Percentiles rank a stretch among this genome's conserved stretches.
Evolutionary conservation across 2,797 vertebrate species (phyloP).

Genomic region (Hydrocynus forskahlii): DNA sequence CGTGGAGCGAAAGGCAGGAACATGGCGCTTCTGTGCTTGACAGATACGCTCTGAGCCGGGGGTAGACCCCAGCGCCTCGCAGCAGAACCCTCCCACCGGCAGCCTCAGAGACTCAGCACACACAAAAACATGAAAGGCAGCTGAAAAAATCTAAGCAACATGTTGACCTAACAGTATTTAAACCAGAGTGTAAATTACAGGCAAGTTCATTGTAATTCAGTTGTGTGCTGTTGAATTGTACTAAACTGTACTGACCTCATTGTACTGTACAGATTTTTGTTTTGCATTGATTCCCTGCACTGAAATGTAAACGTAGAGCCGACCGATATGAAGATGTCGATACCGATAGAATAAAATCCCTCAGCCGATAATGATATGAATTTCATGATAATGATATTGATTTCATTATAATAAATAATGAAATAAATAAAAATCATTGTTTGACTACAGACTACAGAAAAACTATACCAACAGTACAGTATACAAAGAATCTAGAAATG

Average conservation of each 20-base stretch:
- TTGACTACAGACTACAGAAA: too few relatives aligned
- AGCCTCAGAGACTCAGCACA: neutral
- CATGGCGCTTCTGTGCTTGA: neutral
- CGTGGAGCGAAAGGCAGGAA: neutral
- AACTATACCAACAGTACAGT: too few relatives aligned
- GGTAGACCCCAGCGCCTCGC: neutral
- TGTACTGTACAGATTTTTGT: neutral
- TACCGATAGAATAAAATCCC: too few relatives aligned
- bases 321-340: neutral
- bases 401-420: too few relatives aligned
- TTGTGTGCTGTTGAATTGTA: neutral
- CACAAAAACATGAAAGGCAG: neutral
- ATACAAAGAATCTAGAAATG: too few relatives aligned
- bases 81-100: conserved; percentile 1
- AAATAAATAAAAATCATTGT: too few relatives aligned
- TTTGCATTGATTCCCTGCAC: neutral
- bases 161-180: neutral
- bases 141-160: neutral
- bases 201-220: neutral
- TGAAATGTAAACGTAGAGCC: neutral
- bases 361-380: too few relatives aligned
- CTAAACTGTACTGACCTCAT: neutral
- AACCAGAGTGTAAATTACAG: neutral
- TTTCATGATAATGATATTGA: too few relatives aligned
- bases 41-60: conserved; percentile 12